Conservation (phyloP, 2,888 invertebrate genomes). For the Magallana nippona region DNA sequence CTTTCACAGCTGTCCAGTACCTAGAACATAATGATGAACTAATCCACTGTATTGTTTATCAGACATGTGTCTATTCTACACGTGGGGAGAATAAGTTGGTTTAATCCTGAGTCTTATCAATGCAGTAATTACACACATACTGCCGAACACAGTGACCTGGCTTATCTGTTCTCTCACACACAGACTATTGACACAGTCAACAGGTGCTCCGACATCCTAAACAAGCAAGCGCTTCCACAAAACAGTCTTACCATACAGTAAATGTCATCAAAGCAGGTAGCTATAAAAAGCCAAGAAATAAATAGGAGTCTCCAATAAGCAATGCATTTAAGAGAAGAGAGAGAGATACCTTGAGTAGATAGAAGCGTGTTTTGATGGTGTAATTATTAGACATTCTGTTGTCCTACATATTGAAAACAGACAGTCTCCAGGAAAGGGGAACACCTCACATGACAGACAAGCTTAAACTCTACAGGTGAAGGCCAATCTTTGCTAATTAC, state of each 20-base stretch:
- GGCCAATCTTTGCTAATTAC: background rate
- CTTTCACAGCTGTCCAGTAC: too few relatives aligned
- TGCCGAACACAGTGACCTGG: background rate
- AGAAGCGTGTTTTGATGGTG: conserved; percentile 18
- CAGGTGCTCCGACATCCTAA: background rate
- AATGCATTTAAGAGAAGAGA: background rate
- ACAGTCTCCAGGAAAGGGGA: background rate
- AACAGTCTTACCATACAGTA: background rate
- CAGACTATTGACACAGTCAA: conserved; percentile 2
- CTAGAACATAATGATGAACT: too few relatives aligned
- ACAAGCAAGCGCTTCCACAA: background rate
- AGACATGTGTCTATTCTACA: too few relatives aligned
- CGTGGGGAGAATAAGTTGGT: background rate
- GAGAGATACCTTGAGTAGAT: conserved; percentile 15
- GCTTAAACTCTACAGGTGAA: background rate
- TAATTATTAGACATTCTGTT: background rate
- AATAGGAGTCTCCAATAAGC: background rate
- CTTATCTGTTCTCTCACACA: conserved; percentile 14
- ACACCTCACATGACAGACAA: background rate
- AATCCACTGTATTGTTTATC: too few relatives aligned
- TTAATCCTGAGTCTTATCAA: conserved; percentile 18
- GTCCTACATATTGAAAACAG: conserved; percentile 3
- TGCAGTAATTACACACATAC: background rate
- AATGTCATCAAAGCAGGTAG: background rate
- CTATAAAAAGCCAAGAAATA: background rate